A percentile compares a stretch with the other conserved stretches of the same genome.
Conservation (phyloP, 2,113 vertebrate species). For the Ovis canadensis region DNA sequence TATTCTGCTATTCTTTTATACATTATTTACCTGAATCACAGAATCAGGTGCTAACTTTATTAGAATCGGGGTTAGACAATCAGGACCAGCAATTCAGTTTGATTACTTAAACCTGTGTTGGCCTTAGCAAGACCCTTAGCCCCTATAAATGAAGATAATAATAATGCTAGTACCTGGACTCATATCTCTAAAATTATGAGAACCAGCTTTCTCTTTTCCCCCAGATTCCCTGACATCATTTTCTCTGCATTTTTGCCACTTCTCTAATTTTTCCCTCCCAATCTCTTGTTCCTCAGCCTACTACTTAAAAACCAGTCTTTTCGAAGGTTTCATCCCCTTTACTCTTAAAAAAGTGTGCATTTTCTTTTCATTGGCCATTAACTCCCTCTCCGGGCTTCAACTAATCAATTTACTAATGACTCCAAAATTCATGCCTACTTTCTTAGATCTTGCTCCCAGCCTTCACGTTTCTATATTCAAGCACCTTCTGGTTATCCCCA, state of each 20-base stretch:
- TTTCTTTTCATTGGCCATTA: not conserved
- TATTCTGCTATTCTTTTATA: constrained; percentile 50
- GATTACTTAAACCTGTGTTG: not conserved
- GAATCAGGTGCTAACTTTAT: not conserved
- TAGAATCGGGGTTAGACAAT: not conserved
- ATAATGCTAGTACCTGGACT: not conserved
- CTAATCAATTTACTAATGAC: not conserved
- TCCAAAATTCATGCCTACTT: not conserved
- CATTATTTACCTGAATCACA: constrained; percentile 44
- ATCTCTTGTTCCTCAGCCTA: not conserved
- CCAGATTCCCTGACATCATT: not conserved
- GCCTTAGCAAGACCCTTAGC: not conserved
- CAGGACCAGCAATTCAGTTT: not conserved
- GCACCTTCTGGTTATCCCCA: not conserved
- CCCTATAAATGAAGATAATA: not conserved
- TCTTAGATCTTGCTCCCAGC: not conserved
- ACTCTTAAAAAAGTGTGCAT: not conserved
- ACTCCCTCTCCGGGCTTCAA: not conserved
- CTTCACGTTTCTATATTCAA: not conserved
- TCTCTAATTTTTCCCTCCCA: not conserved
- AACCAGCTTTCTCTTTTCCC: not conserved
- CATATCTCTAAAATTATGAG: not conserved
- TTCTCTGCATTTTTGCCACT: not conserved
- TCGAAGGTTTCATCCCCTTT: not conserved
- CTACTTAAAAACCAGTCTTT: not conserved